phyloP scores from a whole-genome alignment of 2,113 vertebrate species.

The Leucosticte australis region DNA sequence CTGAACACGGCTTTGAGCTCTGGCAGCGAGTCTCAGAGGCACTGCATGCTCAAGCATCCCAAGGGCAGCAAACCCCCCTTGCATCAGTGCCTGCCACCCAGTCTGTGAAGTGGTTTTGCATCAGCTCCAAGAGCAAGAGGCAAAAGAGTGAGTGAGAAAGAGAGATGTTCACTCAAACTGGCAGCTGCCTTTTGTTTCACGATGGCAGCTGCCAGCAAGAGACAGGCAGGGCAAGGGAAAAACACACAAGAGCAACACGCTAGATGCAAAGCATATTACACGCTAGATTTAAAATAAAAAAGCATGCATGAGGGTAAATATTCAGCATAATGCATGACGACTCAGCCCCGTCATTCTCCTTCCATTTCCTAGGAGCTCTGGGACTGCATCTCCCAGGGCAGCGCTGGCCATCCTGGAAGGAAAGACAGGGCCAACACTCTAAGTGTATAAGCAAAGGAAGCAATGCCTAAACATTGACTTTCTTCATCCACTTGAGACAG shows the following conservation, averaged over 20 bases:
- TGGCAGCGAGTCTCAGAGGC: background rate
- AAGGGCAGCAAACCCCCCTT: background rate
- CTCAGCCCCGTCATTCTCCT: background rate
- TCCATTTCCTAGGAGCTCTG: background rate
- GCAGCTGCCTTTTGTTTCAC: slow-evolving; percentile 70
- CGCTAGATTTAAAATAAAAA: slow-evolving; percentile 70
- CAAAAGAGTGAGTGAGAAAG: slow-evolving; percentile 17
- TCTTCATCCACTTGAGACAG: background rate
- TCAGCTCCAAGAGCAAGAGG: slow-evolving; percentile 45
- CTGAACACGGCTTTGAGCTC: background rate
- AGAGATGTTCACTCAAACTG: slow-evolving; percentile 70
- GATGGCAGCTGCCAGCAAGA: slow-evolving; percentile 67
- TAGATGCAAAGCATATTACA: slow-evolving; percentile 67
- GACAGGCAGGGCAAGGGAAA: slow-evolving; percentile 62
- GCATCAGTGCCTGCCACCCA: slow-evolving; percentile 35
- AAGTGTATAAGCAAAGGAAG: background rate
- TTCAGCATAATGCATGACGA: slow-evolving; percentile 31
- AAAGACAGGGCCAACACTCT: background rate
- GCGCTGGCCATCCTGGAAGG: background rate
- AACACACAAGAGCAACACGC: slow-evolving; percentile 64
- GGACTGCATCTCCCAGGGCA: background rate
- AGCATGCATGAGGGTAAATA: slow-evolving; percentile 51
- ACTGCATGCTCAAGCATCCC: background rate
- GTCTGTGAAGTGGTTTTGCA: slow-evolving; percentile 12
- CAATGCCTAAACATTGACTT: background rate